These are phyloP conservation scores for Tanypteryx hageni DNA, from an alignment of 2,888 invertebrate genomes.

Conservation along the genomic window DNA sequence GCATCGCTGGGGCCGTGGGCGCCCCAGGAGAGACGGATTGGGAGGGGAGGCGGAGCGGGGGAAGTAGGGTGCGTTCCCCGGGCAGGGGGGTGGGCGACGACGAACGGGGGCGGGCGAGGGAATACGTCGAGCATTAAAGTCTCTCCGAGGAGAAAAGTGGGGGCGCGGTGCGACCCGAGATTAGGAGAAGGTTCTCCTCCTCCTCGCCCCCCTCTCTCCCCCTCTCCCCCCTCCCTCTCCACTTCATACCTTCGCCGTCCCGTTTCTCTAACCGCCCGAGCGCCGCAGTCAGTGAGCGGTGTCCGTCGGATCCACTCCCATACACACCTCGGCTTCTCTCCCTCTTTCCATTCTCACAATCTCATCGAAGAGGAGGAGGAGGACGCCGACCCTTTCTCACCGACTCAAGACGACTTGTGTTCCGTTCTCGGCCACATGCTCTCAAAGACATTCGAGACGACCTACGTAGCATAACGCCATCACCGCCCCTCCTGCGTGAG, in stretches of 20 bases:
- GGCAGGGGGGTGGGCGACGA: neutral
- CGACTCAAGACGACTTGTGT: neutral
- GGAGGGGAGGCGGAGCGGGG: no score
- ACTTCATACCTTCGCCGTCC: neutral
- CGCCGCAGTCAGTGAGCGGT: conserved; percentile 31
- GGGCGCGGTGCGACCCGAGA: neutral
- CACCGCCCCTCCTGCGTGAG: neutral
- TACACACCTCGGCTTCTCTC: neutral
- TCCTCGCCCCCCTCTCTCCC: neutral
- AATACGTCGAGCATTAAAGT: neutral
- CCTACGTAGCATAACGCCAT: neutral
- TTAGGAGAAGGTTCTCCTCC: neutral
- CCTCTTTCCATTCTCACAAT: neutral
- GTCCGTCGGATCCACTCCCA: conserved; percentile 28
- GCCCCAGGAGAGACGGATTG: no score
- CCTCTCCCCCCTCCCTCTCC: neutral
- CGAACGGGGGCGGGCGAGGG: neutral
- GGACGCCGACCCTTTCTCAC: conserved; percentile 3
- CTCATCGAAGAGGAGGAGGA: no score
- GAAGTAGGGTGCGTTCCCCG: no score
- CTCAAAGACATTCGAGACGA: conserved; percentile 3
- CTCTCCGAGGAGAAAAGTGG: neutral
- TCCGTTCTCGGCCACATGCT: neutral
- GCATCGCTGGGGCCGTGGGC: no score
- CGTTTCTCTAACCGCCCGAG: conserved; percentile 30